Evolutionary conservation across 1,140 invertebrate species (phyloP).

Genomic region (Aphaenogaster floridana): DNA sequence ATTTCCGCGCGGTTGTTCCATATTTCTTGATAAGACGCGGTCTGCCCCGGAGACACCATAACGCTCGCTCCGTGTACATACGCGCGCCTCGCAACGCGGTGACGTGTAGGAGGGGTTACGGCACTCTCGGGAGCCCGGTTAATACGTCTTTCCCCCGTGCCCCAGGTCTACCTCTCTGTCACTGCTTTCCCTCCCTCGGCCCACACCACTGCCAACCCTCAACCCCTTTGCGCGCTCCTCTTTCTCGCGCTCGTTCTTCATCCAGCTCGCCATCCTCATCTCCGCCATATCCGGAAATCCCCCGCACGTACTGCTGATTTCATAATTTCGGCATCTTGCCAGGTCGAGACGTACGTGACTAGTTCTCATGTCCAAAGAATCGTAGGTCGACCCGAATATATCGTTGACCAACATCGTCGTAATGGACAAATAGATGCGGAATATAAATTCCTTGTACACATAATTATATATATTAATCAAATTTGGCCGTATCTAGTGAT

Average conservation of each 20-base stretch:
- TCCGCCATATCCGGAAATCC: constrained; percentile 57
- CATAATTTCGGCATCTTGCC: constrained; percentile 85
- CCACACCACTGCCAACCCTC: constrained; percentile 17
- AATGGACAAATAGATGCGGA: constrained; percentile 68
- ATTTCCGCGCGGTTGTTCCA: constrained; percentile 59
- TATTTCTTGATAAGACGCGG: constrained; percentile 63
- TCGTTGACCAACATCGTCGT: constrained; percentile 65
- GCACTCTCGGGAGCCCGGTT: constrained; percentile 63
- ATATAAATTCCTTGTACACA: constrained; percentile 64
- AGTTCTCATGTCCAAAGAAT: constrained; percentile 64
- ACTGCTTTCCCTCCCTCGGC: constrained; percentile 40
- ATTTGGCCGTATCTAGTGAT: background rate
- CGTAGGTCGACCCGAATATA: constrained; percentile 67
- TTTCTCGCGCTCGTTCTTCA: constrained; percentile 26
- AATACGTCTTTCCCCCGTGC: constrained; percentile 60
- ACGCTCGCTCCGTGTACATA: constrained; percentile 45
- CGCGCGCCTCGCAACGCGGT: constrained; percentile 36
- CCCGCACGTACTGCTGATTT: constrained; percentile 85
- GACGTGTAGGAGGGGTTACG: constrained; percentile 61
- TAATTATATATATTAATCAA: constrained; percentile 35
- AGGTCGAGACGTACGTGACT: constrained; percentile 68
- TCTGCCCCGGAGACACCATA: constrained; percentile 60
- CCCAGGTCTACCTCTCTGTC: constrained; percentile 67
- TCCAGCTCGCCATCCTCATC: constrained; percentile 23
- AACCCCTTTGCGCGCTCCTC: background rate